Base-by-base conservation (phyloP, 2,797 vertebrate species). In the Serranus cabrilla region DNA sequence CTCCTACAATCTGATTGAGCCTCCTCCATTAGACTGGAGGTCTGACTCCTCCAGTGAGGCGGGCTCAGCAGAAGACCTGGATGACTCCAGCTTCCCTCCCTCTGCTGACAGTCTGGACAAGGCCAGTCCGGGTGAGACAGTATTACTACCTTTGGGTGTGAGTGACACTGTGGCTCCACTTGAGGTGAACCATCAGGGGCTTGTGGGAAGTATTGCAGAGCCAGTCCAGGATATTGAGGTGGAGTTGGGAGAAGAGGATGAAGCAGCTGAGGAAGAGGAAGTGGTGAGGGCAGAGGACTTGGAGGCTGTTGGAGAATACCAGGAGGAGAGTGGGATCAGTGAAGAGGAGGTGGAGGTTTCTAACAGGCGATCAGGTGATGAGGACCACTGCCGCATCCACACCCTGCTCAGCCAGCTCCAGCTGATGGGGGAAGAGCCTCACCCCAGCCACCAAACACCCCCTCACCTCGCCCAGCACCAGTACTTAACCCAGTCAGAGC, bases 1-100 rank as follows among this genome's bases (percentile, higher is more conserved):
- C 37, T 81, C 77, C 14, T 95, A 90, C 84, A 90, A 85, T 58
- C 70, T 61, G 8, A 92, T 94, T 0, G 94, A 96, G 64, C 95
- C 95, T 57, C 95, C 95, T 74, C 95, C 95, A 0, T 83, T 96
- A 72, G 95, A 96, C 87, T 96, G 95, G 95, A 93, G 88, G 81
- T 95, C 95, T 0, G 95, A 96, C 49, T 94, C 93, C 21, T 96
- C 95, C 27, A 94, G 93, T 23, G 94, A 95, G 14, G 60, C 34
- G 0, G 89, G 75, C 45, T 91, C 92, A 0, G 78, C 81, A 25
- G 87, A 81, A 1, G 91, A 92, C 52, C 60, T 92, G 23, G 92
- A 94, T 7, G 90, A 93, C 27, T 43, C 85, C 39, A 60, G 68
- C 71, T 84, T 86, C 60, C 74, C 77, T 25, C 74, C 81, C 8